These are phyloP conservation scores for Chironex yamaguchii DNA, from an alignment of 30 jellyfish, hydroid and myxozoan species.

Conservation along the genomic window DNA sequence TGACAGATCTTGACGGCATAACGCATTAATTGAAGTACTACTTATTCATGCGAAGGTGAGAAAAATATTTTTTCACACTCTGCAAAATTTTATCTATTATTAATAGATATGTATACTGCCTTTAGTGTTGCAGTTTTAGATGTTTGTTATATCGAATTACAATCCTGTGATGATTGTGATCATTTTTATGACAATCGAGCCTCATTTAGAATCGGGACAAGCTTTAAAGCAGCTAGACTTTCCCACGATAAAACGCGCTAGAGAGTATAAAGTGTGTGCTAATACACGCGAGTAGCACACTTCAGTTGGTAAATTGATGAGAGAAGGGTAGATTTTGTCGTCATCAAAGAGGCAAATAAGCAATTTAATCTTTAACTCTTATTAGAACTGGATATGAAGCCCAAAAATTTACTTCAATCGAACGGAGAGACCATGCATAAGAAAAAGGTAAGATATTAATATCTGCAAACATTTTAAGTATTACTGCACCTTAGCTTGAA, in stretches of 20 bases:
- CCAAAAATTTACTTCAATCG: conserved; percentile 19
- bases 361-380: neutral
- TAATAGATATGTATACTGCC: too few species aligned
- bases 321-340: neutral
- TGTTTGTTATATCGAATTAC: too few species aligned
- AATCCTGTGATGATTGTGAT: too few species aligned
- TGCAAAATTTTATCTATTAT: too few species aligned
- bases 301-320: conserved; percentile 52
- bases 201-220: neutral
- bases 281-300: conserved; percentile 93
- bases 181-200: too few species aligned
- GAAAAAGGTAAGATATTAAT: conserved; percentile 58
- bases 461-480: too few species aligned
- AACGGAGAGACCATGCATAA: conserved; percentile 7
- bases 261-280: conserved; percentile 44
- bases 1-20: too few species aligned
- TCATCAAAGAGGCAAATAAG: neutral
- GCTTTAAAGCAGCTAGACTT: conserved; percentile 34
- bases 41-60: too few species aligned
- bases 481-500: too few species aligned
- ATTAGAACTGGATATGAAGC: conserved; percentile 33
- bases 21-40: too few species aligned
- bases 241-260: conserved; percentile 96
- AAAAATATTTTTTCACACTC: too few species aligned
- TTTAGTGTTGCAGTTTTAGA: too few species aligned